Evolutionary conservation across 2,888 invertebrate species (phyloP).

Genomic region (Apamea anceps): DNA sequence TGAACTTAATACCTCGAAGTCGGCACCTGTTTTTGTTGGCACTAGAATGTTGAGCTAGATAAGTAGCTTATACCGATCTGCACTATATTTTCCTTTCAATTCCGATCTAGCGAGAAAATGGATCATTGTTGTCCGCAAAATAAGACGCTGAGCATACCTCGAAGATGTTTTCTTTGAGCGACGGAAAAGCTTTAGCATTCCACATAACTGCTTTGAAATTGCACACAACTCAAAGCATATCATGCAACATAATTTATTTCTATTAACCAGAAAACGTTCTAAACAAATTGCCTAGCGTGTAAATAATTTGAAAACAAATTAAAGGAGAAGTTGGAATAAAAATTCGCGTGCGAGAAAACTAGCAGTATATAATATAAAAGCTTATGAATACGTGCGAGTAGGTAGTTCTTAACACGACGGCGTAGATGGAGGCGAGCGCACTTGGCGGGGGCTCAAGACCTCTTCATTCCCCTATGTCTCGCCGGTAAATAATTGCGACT

Average conservation of each 20-base stretch:
- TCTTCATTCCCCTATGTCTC: conserved; percentile 87
- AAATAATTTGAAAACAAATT: conserved; percentile 66
- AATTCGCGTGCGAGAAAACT: conserved; percentile 59
- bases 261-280: conserved; percentile 51
- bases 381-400: conserved; percentile 77
- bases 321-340: conserved; percentile 60
- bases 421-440: conserved; percentile 73
- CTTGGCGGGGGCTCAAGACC: conserved; percentile 84
- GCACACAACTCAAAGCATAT: conserved; percentile 39
- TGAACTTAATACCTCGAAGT: conserved; percentile 27
- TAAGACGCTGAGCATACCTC: conserved; percentile 40
- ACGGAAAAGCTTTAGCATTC: conserved; percentile 36
- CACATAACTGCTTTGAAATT: conserved; percentile 50
- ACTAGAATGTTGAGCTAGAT: conserved; percentile 40
- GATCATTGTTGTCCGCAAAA: conserved; percentile 61
- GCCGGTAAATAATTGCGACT: conserved; percentile 87
- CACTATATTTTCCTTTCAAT: conserved; percentile 58
- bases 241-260: conserved; percentile 55
- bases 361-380: conserved; percentile 68
- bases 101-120: conserved; percentile 54
- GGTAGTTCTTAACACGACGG: conserved; percentile 79
- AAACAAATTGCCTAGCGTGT: conserved; percentile 57
- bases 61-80: conserved; percentile 56
- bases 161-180: conserved; percentile 52
- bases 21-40: conserved; percentile 32